Base-by-base conservation (phyloP, 2,797 vertebrate species). In the Molossus molossus region DNA sequence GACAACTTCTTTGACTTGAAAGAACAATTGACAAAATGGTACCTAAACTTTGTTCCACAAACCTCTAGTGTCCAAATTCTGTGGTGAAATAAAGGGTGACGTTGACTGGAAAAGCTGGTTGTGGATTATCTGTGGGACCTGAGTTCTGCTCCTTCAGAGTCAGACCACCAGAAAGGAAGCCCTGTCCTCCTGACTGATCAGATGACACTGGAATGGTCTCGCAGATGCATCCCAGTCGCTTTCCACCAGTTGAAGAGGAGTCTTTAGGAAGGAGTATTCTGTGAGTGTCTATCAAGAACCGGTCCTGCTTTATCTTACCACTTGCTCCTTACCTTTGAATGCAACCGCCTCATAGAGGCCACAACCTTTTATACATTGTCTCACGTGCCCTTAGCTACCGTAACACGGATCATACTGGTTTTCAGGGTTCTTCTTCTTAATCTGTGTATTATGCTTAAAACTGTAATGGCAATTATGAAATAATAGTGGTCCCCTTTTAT, bases 1-100 rank as follows among this genome's bases (percentile, higher is more conserved):
- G 27, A 21, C 11, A 88, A 80, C 4, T 76, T 91, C 45, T 94
- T 75, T 92, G 88, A 77, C 73, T 83, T 72, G 57, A 88, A 93
- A 84, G 64, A 86, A 90, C 27, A 82, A 58, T 79, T 84, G 67
- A 90, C 80, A 90, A 80, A 87, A 75, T 76, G 50, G 75, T 50
- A 82, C 48, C 29, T 67, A 33, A 95, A 18, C n/a, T 92, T 67
- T 79, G 37, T 86, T 76, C 67, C 86, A 69, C 55, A 84, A 62
- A 80, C 2, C 1, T 77, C n/a, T 64, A 79, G 20, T 77, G 55
- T 72, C 33, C 45, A 77, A 4, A 70, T 83, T 92, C 79, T 89
- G 15, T 65, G 75, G n/a, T 94, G 37, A 94, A 58, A 23, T 67
- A 87, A 67, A 72, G 55, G 77, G 37, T 89, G n/a, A 79, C 13